Percentiles rank a stretch among this genome's conserved stretches.
These are phyloP conservation scores for Phorcus lineatus DNA, from an alignment of 2,888 invertebrate genomes.

Conservation along the genomic window DNA sequence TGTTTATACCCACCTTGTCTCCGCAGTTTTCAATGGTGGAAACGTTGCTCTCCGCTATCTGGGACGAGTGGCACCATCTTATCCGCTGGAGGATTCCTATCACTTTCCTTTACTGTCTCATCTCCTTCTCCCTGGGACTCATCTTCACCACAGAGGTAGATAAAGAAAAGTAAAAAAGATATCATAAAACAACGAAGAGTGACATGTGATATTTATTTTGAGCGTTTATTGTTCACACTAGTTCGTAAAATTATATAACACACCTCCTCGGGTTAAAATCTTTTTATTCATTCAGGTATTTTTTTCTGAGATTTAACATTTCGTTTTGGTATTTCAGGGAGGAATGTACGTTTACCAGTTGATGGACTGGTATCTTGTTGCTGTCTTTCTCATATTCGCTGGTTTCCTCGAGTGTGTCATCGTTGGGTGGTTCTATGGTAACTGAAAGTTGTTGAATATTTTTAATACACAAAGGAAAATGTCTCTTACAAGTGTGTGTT, in stretches of 20 bases:
- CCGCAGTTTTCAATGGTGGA: background rate
- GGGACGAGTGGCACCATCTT: background rate
- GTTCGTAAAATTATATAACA: no score
- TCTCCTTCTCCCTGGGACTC: background rate
- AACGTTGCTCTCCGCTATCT: background rate
- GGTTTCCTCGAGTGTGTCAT: conserved; percentile 22
- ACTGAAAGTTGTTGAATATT: background rate
- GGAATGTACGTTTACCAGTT: conserved; percentile 38
- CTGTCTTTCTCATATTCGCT: background rate
- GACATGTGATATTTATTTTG: no score
- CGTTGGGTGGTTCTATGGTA: conserved; percentile 26
- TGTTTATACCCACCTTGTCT: no score
- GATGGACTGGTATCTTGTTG: conserved; percentile 37
- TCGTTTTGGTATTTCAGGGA: conserved; percentile 11
- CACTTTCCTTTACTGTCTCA: background rate
- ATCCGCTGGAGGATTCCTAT: background rate
- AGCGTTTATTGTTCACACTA: no score
- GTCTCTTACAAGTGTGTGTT: no score
- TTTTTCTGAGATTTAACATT: background rate
- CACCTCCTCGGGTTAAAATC: no score
- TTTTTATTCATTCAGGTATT: background rate
- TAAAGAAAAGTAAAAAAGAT: background rate
- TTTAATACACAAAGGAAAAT: no score
- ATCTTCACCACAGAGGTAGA: background rate
- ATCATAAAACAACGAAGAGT: no score